Base-by-base conservation (phyloP, 2,888 invertebrate genomes). In the Strigamia transsilvanica region DNA sequence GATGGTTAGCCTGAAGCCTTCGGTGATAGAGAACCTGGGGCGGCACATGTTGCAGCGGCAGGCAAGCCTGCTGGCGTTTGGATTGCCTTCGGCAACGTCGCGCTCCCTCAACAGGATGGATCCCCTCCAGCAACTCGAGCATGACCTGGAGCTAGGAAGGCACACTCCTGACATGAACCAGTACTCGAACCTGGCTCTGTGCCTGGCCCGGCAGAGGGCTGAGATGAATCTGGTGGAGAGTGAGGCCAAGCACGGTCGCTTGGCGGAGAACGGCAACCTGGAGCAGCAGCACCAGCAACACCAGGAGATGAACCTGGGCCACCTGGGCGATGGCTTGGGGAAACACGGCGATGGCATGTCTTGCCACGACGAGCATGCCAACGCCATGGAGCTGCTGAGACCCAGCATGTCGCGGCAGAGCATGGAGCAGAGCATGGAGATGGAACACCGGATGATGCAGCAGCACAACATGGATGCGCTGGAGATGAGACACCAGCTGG, bases 181-280 rank as follows among this genome's bases (percentile, higher is more conserved):
- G 56, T 81, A 81, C 61, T 38, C 81, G 34, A 81, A 66, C 32
- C 18, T 81, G 34, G 81, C 81, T 1, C 66, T 81, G 12, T 81
- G 81, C 34, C 34, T 81, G 10, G 81, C 81, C 6, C 61, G 81
- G 4, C 61, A 81, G 18, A 32, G 81, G n/a, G 81, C 81, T 3
- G 81, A 66, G 66, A 34, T 81, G 38, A 46, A 46, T 51, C 23
- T 56, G 12, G 79, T 18, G 23, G 79, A 38, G n/a, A 77, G 38
- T n/a, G 78, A 42, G 13, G 41, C 42, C 15, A 79, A 79, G 9
- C 41, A 79, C 18, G 42, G 79, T 2, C 21, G 79, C 12, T 12
- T 79, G n/a, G 13, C 32, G 21, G 41, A 79, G 79, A 79, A 79
- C 38, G 79, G 79, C 4, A 41, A 41, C n/a, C 4, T 73, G 73